phyloP scores from a whole-genome alignment of 1,140 invertebrate species.

The Lamellibrachia luymesi region DNA sequence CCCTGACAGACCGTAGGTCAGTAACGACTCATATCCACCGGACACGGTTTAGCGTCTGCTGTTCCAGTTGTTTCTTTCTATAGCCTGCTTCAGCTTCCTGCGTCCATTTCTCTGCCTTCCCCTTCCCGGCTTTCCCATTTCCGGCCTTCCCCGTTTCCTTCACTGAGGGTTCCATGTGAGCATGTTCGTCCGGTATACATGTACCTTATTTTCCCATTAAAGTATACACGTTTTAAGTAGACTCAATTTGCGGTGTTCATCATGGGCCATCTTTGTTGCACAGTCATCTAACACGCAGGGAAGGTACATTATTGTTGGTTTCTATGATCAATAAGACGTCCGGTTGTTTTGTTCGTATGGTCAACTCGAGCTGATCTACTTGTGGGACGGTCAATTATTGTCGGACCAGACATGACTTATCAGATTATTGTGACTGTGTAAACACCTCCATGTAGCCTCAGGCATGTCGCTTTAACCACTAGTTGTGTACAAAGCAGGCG shows the following conservation, averaged over 20 bases:
- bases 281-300: not conserved
- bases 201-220: not conserved
- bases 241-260: not conserved
- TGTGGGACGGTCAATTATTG: not conserved
- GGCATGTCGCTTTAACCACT: not conserved
- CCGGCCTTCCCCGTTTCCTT: too few species aligned
- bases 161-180: too few species aligned
- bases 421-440: not conserved
- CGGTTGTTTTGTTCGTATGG: not conserved
- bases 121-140: too few species aligned
- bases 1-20: too few species aligned
- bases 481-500: not conserved
- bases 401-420: not conserved
- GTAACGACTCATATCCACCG: too few species aligned
- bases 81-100: too few species aligned
- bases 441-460: not conserved
- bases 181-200: not conserved
- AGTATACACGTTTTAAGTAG: not conserved
- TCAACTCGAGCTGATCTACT: not conserved
- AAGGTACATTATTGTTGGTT: not conserved
- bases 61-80: too few species aligned
- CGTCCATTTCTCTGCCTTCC: too few species aligned
- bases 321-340: not conserved
- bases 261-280: not conserved
- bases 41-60: too few species aligned